Percentiles rank a stretch among this genome's conserved stretches.
phyloP scores from a whole-genome alignment of 2,888 invertebrate genomes.

The Bugula neritina region DNA sequence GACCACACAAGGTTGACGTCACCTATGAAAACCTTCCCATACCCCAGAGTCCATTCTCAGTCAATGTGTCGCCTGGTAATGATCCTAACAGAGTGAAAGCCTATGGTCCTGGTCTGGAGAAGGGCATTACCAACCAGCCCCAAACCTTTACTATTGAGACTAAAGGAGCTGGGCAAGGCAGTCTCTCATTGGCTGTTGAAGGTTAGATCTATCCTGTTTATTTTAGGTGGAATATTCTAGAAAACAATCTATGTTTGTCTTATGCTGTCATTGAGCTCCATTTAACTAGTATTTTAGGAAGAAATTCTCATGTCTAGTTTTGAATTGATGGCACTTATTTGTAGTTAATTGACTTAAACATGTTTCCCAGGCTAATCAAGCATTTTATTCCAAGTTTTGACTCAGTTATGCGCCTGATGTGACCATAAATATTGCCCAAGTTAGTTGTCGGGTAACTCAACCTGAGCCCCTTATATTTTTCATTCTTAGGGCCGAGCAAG shows the following conservation, averaged over 20 bases:
- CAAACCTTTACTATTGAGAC: slow-evolving; percentile 71
- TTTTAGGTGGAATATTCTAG: slow-evolving; percentile 57
- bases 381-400: no score
- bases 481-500: slow-evolving; percentile 52
- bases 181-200: slow-evolving; percentile 69
- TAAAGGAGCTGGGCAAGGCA: slow-evolving; percentile 66
- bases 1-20: slow-evolving; percentile 67
- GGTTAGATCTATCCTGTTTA: no score
- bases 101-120: slow-evolving; percentile 68
- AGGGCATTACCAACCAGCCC: slow-evolving; percentile 63
- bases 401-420: no score
- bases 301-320: no score
- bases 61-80: slow-evolving; percentile 67
- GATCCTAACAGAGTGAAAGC: slow-evolving; percentile 70
- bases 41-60: slow-evolving; percentile 70
- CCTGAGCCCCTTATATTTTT: neutral
- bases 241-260: neutral
- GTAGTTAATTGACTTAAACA: no score
- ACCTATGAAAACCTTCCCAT: slow-evolving; percentile 71
- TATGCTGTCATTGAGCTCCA: no score
- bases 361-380: no score
- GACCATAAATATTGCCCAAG: no score
- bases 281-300: no score
- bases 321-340: no score
- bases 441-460: no score